Evolutionary conservation across 2,113 vertebrate genomes (phyloP), one percentile per base, ranked within the genome.

Genomic region (Xenopus borealis): DNA sequence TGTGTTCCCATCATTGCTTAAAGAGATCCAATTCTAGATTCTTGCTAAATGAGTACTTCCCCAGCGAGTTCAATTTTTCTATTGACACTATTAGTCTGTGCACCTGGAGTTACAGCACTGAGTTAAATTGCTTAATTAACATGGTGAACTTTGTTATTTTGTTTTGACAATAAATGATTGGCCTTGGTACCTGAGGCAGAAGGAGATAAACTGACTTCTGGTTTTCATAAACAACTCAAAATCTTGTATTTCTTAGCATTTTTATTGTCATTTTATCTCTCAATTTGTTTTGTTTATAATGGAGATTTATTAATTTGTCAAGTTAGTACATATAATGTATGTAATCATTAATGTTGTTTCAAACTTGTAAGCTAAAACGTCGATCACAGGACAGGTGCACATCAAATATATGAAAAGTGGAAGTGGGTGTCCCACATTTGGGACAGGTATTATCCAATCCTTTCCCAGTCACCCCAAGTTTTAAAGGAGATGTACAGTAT

Each of bases 31-130:
- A 76, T 76, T 76, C 73, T 76, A 76, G 73, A 76, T 69, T 76
- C 73, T 55, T 69, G 73, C 66, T 76, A 76, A 76, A 76, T 76
- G 73, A 76, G 73, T 76, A 76, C 73, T 76, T 69, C 73, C 73
- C 73, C 47, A 76, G 73, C 53, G 73, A 76, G 73, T 76, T 76
- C 73, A 76, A 76, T 76, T 76, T n/a, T 76, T 76, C 66, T 76
- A 76, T 76, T 76, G 73, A 76, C 73, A 76, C 73, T 76, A 76
- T 76, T 76, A 76, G 73, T 76, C 73, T 76, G 66, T 76, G 73
- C 73, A 76, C 73, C 73, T 76, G 73, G 73, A 76, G 73, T 76
- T 76, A 63, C 69, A 69, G 73, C 66, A 76, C 73, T 63, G 59
- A 69, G 73, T 69, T 76, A 76, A 76, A 76, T 76, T 76, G 73